phyloP scores from a whole-genome alignment of 2,797 vertebrate genomes.

The Ambastaia sidthimunki region DNA sequence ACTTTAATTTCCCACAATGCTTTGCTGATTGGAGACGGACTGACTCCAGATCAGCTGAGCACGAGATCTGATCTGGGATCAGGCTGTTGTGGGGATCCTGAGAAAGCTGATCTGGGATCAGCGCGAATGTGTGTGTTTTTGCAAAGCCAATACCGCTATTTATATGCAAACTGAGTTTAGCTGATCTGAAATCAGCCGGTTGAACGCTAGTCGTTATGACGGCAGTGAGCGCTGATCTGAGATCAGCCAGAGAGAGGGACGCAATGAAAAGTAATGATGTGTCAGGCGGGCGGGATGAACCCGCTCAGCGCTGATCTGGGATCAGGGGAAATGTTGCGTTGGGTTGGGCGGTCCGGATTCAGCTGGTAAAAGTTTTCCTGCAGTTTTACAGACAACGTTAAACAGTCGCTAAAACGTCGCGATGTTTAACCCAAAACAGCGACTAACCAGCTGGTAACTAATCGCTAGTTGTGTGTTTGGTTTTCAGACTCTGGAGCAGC shows the following conservation, averaged over 20 bases:
- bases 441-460: background rate
- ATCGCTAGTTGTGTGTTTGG: background rate
- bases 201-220: no score
- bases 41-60: background rate
- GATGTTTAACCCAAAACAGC: background rate
- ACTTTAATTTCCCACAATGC: slow-evolving; percentile 41
- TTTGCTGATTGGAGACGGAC: background rate
- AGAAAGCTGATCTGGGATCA: slow-evolving; percentile 1
- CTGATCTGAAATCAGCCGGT: slow-evolving; percentile 12
- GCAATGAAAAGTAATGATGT: background rate
- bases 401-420: background rate
- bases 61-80: slow-evolving; percentile 21
- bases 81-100: background rate
- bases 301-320: slow-evolving; percentile 16
- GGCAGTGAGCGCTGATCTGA: background rate
- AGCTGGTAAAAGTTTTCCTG: slow-evolving; percentile 36
- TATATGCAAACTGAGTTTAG: background rate
- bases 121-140: background rate
- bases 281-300: background rate
- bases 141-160: no score
- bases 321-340: slow-evolving; percentile 32
- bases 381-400: background rate
- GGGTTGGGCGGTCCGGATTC: slow-evolving; percentile 24
- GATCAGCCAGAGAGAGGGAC: background rate
- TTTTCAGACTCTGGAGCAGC: slow-evolving; percentile 23